These are phyloP conservation scores for Dyspetes luteomarginatus DNA, from an alignment of 2,888 invertebrate genomes.

Conservation along the genomic window DNA sequence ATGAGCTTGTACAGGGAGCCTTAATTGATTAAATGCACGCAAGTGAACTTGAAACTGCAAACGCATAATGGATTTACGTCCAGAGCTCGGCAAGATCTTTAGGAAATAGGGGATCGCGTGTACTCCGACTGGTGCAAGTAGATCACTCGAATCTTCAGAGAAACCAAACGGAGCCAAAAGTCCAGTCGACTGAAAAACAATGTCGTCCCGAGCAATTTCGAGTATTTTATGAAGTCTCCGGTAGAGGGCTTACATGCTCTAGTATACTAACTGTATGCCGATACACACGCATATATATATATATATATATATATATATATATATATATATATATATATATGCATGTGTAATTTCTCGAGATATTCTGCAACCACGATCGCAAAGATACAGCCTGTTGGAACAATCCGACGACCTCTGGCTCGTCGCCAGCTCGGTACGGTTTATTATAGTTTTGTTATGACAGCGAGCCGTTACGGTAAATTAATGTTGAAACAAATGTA, in stretches of 20 bases:
- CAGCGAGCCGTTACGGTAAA: conserved; percentile 81
- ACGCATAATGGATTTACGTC: conserved; percentile 38
- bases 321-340: background rate
- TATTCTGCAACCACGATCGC: conserved; percentile 44
- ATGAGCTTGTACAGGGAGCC: conserved; percentile 31
- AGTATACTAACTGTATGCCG: conserved; percentile 45
- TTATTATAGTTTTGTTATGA: conserved; percentile 84
- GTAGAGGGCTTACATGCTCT: conserved; percentile 65
- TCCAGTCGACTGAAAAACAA: conserved; percentile 64
- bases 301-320: background rate
- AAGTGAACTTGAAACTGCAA: conserved; percentile 58
- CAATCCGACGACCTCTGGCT: conserved; percentile 66
- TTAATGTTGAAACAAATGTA: conserved; percentile 83
- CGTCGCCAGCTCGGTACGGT: conserved; percentile 71
- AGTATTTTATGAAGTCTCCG: conserved; percentile 74
- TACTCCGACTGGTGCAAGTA: conserved; percentile 39
- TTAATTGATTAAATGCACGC: conserved; percentile 56
- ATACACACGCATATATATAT: background rate
- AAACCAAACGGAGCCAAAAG: conserved; percentile 27
- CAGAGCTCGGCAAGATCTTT: conserved; percentile 13
- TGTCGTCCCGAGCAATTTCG: conserved; percentile 70
- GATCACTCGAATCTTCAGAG: conserved; percentile 43
- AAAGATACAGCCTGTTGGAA: conserved; percentile 51
- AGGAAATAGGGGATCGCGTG: conserved; percentile 19
- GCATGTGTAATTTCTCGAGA: conserved; percentile 10